phyloP scores from a whole-genome alignment of 2,888 invertebrate genomes.

The Hanleya hanleyi region DNA sequence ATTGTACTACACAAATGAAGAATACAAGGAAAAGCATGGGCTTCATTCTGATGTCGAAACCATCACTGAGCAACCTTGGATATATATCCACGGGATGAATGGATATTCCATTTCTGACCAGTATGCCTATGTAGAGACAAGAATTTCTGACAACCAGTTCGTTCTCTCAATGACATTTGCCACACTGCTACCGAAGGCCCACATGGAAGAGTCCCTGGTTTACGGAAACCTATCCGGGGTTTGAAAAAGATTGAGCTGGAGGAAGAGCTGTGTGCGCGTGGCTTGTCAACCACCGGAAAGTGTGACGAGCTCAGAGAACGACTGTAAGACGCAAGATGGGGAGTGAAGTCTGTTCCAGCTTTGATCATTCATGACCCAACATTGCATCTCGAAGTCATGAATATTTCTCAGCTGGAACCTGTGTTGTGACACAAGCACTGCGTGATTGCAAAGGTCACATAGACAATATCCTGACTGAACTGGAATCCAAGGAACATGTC shows the following conservation, averaged over 20 bases:
- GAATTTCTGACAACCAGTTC: background rate
- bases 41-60: background rate
- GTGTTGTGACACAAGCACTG: background rate
- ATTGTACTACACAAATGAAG: background rate
- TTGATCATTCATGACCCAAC: background rate
- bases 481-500: background rate
- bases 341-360: background rate
- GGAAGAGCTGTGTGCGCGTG: background rate
- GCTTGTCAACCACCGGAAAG: background rate
- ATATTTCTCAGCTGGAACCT: background rate
- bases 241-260: background rate
- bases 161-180: background rate
- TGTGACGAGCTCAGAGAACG: background rate
- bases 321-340: background rate
- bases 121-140: background rate
- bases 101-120: background rate
- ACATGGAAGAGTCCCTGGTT: background rate
- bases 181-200: background rate
- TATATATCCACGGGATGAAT: background rate
- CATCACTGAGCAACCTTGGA: background rate
- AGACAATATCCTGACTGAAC: background rate
- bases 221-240: background rate
- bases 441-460: background rate
- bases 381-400: background rate
- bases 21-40: background rate